Evolutionary conservation across 2,888 invertebrate genomes (phyloP).

Genomic region (Hypsopygia costalis): DNA sequence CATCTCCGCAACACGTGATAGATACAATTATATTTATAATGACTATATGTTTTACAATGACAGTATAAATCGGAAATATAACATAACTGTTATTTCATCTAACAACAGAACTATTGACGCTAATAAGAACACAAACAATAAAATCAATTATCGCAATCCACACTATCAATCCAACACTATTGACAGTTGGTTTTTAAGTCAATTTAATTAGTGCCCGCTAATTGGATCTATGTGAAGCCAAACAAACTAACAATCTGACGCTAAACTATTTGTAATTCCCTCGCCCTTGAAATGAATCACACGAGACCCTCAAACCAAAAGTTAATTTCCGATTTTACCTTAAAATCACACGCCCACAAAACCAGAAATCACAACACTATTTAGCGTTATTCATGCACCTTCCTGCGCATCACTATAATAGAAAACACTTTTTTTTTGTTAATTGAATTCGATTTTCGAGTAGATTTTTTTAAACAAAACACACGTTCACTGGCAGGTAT

Average conservation of each 20-base stretch:
- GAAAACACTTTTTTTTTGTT: conserved; percentile 1
- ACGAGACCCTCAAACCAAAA: too few species aligned
- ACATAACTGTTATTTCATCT: not conserved
- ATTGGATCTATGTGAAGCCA: conserved; percentile 37
- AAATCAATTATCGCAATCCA: conserved; percentile 5
- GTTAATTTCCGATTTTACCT: conserved; percentile 2
- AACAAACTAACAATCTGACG: conserved; percentile 23
- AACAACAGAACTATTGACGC: not conserved
- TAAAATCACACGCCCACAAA: conserved; percentile 6
- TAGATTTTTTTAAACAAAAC: conserved; percentile 14
- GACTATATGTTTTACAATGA: too few species aligned
- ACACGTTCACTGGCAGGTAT: conserved; percentile 41
- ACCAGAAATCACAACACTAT: conserved; percentile 1
- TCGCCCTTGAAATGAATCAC: conserved; percentile 8
- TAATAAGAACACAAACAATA: conserved; percentile 3
- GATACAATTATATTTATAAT: too few species aligned
- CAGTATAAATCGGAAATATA: too few species aligned
- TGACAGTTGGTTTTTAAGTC: conserved; percentile 7
- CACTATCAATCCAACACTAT: conserved; percentile 4
- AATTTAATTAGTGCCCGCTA: conserved; percentile 29
- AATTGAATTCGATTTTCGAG: not conserved
- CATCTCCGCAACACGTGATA: too few species aligned
- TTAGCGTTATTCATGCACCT: conserved; percentile 5
- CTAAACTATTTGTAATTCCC: conserved; percentile 4
- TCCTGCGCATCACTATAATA: conserved; percentile 1